Evolutionary conservation across 2,113 vertebrate genomes (phyloP), one percentile per base, ranked within the genome.

Genomic region (Macheiramphus alcinus): DNA sequence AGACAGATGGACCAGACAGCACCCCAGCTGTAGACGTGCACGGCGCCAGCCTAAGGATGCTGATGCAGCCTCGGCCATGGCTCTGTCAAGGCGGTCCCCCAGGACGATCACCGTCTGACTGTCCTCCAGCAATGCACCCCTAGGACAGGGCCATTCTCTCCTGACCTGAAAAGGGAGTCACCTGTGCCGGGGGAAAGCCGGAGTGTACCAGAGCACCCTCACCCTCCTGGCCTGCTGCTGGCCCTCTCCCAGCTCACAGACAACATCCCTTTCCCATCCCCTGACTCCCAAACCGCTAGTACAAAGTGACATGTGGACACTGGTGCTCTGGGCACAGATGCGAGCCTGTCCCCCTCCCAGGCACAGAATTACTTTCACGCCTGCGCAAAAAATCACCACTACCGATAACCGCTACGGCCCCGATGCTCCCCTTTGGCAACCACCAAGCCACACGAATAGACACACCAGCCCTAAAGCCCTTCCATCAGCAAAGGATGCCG

Each of bases 151-250:
- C 13, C 8, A 6, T 1, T 2, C 23, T 79, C 31, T 27, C 31
- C 31, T 2, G 3, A 42, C 10, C 76, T 14, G 7, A 53, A 25
- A 61, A 50, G 27, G 16, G 11, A 8, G 34, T 34, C 34, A 59
- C 10, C 2, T 26, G 8, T 2, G 13, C 36, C 10, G 4, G 59
- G 6, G 5, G 8, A 7, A 27, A 43, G 31, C 18, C 5, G 1
- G 76, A 62, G 47, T 15, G 27, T 21, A n/a, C 48, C 7, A 3
- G 18, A 16, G 13, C 6, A 2, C n/a, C 48, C 26, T 70, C 4
- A 0, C 32, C 66, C 48, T 79, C 59, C 14, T 31, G 11, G 50
- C 13, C 13, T 23, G 43, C 36, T 50, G 7, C 48, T 31, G 11
- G 50, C 16, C 13, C 23, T 45, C 36, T 50, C 7, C 48, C 23